Evolutionary conservation across 2,888 invertebrate genomes (phyloP), one percentile per base, ranked within the genome.

Genomic region (Petrolisthes manimaculis): DNA sequence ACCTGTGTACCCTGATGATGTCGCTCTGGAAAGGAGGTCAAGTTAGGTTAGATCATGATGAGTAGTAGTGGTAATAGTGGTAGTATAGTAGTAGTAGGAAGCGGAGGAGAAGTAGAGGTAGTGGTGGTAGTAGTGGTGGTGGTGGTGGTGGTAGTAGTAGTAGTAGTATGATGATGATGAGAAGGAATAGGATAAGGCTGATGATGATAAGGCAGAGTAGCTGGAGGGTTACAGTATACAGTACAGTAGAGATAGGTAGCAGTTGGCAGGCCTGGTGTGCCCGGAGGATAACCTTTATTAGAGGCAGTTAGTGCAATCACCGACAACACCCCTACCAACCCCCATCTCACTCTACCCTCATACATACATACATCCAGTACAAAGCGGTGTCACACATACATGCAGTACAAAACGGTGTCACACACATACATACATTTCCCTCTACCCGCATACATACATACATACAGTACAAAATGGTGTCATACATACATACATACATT

Each of bases 1-100:
- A 24, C 92, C 92, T 1, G 93, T 86, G 86, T 89, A 90, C 5
- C 90, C 90, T 3, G 90, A 90, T 6, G 90, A 89, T 56, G 90
- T 90, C n/a, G 88, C 89, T 54, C 88, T 89, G 54, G 53, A 9
- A n/a, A 51, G 53, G 37, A 61, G 24, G 37, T 9, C 14, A 61
- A 12, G 56, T 18, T 24, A n/a, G n/a, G 56, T 12, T 6, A 8
- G 61, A 6, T 37, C 24, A 51, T 0, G 24, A 37, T n/a, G 21
- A 24, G 67, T 51, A 8, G 24, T 8, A 9, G 18, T 24, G 24
- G n/a, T 78, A 53, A 51, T 18, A 5, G 78, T 14, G 1, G 75
- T 6, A 75, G 21, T 37, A 75, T 5, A 75, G 37, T 24, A 0
- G 24, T 75, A 75, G 75, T 12, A 5, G 1, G 75, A 75, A 75